These are phyloP conservation scores for Cordylochernes scorpioides DNA, from an alignment of 2,888 invertebrate species.

Conservation along the genomic window DNA sequence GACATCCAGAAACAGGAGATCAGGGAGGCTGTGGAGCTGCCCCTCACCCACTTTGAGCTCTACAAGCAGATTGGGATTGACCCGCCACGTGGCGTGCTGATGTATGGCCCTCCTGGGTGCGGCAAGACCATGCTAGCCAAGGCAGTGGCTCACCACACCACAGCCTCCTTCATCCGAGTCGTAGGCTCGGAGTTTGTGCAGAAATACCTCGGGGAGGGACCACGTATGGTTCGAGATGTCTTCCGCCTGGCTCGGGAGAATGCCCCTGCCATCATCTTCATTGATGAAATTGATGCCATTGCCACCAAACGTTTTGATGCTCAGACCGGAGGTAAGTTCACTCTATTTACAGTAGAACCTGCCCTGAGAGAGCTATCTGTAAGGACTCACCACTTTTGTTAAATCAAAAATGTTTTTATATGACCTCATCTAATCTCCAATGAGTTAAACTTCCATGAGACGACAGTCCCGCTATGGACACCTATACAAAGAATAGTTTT, in stretches of 20 bases:
- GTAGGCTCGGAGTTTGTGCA: conserved; percentile 99
- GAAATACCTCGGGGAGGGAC: conserved; percentile 95
- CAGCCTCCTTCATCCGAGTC: conserved; percentile 91
- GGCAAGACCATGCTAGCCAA: conserved; percentile 99
- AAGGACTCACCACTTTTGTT: neutral
- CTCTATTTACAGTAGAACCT: too few species aligned
- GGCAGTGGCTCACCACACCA: conserved; percentile 92
- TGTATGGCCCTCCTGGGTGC: conserved; percentile 98
- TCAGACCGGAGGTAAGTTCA: conserved; percentile 59
- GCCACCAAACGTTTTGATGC: conserved; percentile 97
- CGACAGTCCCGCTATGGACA: too few species aligned
- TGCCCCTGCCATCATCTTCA: conserved; percentile 96
- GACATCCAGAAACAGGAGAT: conserved; percentile 99
- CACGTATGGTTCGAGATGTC: conserved; percentile 95
- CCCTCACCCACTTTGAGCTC: conserved; percentile 87
- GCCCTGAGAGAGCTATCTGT: neutral
- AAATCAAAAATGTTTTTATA: neutral
- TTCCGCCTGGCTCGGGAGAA: conserved; percentile 97
- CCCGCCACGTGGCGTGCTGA: conserved; percentile 85
- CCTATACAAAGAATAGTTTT: too few species aligned
- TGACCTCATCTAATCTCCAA: too few species aligned
- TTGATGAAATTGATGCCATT: conserved; percentile 98
- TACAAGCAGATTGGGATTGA: conserved; percentile 95
- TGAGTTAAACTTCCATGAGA: too few species aligned
- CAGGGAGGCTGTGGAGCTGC: conserved; percentile 88